Evolutionary conservation across 2,888 invertebrate species (phyloP).

Genomic region (Lithophane socia): DNA sequence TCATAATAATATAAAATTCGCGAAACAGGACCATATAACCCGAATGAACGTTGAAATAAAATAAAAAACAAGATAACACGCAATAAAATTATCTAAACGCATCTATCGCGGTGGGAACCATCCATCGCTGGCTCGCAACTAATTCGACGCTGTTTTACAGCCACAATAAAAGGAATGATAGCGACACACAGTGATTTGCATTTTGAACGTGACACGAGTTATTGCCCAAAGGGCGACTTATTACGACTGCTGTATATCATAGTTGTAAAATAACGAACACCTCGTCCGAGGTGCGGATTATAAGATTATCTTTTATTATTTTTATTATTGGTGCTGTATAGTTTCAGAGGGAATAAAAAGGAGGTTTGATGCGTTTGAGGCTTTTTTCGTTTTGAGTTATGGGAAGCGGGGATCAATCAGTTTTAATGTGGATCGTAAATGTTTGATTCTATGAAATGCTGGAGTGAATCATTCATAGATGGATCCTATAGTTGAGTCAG

Average conservation of each 20-base stretch:
- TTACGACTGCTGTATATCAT: slow-evolving; percentile 62
- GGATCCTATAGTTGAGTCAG: slow-evolving; percentile 42
- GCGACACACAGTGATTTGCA: slow-evolving; percentile 73
- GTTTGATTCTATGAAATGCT: slow-evolving; percentile 37
- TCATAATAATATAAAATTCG: slow-evolving; percentile 57
- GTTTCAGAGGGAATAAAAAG: slow-evolving; percentile 61
- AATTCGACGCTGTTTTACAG: slow-evolving; percentile 74
- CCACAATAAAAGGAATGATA: slow-evolving; percentile 77
- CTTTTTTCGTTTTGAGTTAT: slow-evolving; percentile 57
- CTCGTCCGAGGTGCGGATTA: slow-evolving; percentile 62
- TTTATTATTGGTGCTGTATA: slow-evolving; percentile 58
- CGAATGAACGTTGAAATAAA: slow-evolving; percentile 32
- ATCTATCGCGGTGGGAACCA: slow-evolving; percentile 67
- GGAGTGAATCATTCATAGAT: slow-evolving; percentile 48
- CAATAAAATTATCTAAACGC: slow-evolving; percentile 66
- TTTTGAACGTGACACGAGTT: slow-evolving; percentile 66
- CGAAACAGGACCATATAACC: slow-evolving; percentile 50
- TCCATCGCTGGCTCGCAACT: slow-evolving; percentile 69
- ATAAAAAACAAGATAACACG: slow-evolving; percentile 61
- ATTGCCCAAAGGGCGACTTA: slow-evolving; percentile 59
- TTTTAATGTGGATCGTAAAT: slow-evolving; percentile 54
- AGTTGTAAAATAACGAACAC: slow-evolving; percentile 63
- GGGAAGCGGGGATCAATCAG: slow-evolving; percentile 55
- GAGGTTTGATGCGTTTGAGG: slow-evolving; percentile 31
- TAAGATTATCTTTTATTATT: slow-evolving; percentile 63